Conservation (phyloP, 2,797 vertebrate species). For the Diceros bicornis region DNA sequence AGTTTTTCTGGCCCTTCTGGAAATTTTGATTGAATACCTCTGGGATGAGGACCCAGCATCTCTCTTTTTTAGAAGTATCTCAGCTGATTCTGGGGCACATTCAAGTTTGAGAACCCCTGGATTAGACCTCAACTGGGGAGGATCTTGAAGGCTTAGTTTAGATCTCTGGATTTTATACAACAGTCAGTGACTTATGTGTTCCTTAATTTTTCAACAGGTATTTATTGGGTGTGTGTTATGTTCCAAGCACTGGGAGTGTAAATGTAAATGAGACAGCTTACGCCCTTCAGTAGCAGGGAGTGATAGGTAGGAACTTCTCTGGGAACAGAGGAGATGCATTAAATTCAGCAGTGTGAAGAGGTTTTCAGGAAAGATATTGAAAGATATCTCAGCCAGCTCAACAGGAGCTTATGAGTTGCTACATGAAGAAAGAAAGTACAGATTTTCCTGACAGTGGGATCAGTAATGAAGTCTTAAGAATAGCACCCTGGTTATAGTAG, state of each 20-base stretch:
- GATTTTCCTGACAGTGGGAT: neutral
- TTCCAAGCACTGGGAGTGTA: neutral
- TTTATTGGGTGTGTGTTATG: neutral
- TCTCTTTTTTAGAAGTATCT: neutral
- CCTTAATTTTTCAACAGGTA: conserved; percentile 30
- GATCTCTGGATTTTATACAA: conserved; percentile 45
- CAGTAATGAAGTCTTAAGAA: neutral
- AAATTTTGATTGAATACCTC: conserved; percentile 14
- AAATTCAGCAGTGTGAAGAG: neutral
- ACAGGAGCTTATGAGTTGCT: neutral
- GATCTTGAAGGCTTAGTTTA: conserved; percentile 41
- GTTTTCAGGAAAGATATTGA: conserved; percentile 36
- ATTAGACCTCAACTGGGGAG: neutral
- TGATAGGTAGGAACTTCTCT: neutral
- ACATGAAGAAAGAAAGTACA: neutral
- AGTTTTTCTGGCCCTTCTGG: neutral
- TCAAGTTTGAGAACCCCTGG: conserved; percentile 49
- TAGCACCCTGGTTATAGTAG: neutral
- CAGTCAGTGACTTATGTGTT: conserved; percentile 16
- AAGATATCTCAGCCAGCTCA: neutral
- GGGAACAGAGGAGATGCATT: neutral
- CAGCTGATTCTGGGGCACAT: neutral
- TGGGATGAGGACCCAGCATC: neutral
- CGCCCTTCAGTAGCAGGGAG: neutral
- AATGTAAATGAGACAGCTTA: neutral